Evolutionary conservation across 2,888 invertebrate species (phyloP), one percentile per base, ranked within the genome.

Genomic region (Sisyra nigra): DNA sequence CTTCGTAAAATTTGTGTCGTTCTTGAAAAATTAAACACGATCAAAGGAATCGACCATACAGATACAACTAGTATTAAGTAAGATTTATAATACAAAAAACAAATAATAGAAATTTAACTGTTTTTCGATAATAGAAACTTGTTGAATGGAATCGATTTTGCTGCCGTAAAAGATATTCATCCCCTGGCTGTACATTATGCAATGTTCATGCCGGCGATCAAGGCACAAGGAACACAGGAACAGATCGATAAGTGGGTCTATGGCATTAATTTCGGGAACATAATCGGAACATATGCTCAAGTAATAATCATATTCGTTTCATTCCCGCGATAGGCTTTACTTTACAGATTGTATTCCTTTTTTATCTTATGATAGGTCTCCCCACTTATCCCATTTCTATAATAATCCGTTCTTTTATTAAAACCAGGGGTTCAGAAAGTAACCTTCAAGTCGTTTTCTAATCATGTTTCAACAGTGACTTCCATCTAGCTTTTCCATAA

Each of bases 201-300:
- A 2, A 93, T 94, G 93, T 94, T 94, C 59, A 74, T 93, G 43
- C 91, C 93, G 0, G 80, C 92, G 0, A 61, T 96, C 30, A 77
- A 89, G 77, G 88, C 87, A 0, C 91, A 92, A 61, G 91, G 78
- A 3, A 84, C 84, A 0, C 68, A 81, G 41, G 87, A 92, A 43
- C 96, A 96, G 57, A 85, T 87, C 59, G 79, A 78, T 2, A 74
- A 83, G 56, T 96, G 93, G 93, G 71, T 92, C 44, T 72, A 80
- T 17, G 72, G 76, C 53, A 88, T 91, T 0, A 82, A 88, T 73
- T 74, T 74, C 48, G 79, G 82, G 48, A 75, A 80, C 50, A 85
- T 96, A 45, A 76, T 94, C 51, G 93, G 94, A 44, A 92, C 93
- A 15, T 96, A 96, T 60, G 94, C 93, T 31, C 94, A 84, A 72